Evolutionary conservation across 2,113 vertebrate species (phyloP).

Genomic region (Enhydra lutris): DNA sequence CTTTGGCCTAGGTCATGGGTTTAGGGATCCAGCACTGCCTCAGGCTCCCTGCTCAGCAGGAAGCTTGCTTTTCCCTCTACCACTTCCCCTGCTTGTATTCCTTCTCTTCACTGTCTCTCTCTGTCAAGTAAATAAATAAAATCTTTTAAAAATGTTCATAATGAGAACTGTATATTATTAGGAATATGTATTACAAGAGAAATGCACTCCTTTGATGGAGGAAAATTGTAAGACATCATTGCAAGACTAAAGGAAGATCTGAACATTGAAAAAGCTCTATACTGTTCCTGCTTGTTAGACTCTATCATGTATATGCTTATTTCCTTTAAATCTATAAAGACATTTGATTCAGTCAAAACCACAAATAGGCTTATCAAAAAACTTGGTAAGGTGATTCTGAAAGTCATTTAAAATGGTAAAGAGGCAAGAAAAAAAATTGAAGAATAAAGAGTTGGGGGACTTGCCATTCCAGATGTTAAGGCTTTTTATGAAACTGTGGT

Average conservation of each 20-base stretch:
- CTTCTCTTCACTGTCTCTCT: too few species aligned
- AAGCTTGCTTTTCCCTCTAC: too few species aligned
- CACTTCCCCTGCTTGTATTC: too few species aligned
- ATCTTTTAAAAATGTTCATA: too few species aligned
- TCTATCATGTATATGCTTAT: neutral
- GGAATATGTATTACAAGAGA: neutral
- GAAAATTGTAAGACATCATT: neutral
- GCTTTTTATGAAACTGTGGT: neutral
- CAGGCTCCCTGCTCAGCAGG: too few species aligned
- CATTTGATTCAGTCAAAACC: neutral
- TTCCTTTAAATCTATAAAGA: neutral
- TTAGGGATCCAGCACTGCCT: too few species aligned
- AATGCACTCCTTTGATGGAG: neutral
- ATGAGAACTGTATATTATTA: neutral
- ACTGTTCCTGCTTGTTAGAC: neutral
- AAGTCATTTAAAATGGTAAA: constrained; percentile 6
- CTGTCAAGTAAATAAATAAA: too few species aligned
- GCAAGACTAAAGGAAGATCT: constrained; percentile 1
- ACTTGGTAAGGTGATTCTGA: neutral
- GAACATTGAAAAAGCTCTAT: neutral
- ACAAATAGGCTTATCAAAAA: neutral
- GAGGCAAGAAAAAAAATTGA: neutral
- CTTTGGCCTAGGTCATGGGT: too few species aligned
- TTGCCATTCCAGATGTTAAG: neutral
- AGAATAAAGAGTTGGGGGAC: neutral